Evolutionary conservation across 1,140 invertebrate genomes (phyloP).

Genomic region (Drosophila tsacasi): DNA sequence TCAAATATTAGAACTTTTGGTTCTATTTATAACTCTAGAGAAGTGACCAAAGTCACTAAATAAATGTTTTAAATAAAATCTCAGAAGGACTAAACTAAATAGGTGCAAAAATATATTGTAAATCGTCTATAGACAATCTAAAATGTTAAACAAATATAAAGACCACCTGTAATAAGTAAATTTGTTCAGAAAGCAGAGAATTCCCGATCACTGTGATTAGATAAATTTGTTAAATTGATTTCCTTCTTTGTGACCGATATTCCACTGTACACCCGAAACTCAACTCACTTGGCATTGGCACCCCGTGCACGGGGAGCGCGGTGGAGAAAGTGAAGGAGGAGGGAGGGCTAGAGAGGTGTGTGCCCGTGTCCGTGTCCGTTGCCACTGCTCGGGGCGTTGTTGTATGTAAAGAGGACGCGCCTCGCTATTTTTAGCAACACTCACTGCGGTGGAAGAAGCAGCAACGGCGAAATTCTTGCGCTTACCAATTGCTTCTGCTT

Average conservation of each 20-base stretch:
- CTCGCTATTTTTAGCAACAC: constrained; percentile 73
- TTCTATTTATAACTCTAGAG: not conserved
- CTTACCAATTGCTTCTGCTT: constrained; percentile 64
- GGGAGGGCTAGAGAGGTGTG: constrained; percentile 12
- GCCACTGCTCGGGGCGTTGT: constrained; percentile 46
- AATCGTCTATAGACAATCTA: not conserved
- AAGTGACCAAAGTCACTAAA: not conserved
- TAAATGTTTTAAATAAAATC: too few species aligned
- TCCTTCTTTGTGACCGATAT: constrained; percentile 8
- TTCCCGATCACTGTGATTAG: not conserved
- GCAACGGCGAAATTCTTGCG: constrained; percentile 53
- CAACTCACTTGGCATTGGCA: constrained; percentile 49
- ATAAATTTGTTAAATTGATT: not conserved
- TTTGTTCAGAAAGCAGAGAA: not conserved
- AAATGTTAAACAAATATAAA: not conserved
- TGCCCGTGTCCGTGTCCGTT: constrained; percentile 28
- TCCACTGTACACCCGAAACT: constrained; percentile 28
- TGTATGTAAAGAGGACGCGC: constrained; percentile 73
- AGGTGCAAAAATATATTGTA: not conserved
- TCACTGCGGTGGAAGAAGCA: constrained; percentile 44
- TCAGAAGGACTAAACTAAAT: not conserved
- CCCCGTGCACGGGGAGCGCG: constrained; percentile 11
- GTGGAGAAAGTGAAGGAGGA: not conserved
- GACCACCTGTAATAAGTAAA: not conserved
- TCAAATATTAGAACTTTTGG: too few species aligned